Base-by-base conservation (phyloP, 2,888 invertebrate species). In the Chrysotoxum bicinctum region DNA sequence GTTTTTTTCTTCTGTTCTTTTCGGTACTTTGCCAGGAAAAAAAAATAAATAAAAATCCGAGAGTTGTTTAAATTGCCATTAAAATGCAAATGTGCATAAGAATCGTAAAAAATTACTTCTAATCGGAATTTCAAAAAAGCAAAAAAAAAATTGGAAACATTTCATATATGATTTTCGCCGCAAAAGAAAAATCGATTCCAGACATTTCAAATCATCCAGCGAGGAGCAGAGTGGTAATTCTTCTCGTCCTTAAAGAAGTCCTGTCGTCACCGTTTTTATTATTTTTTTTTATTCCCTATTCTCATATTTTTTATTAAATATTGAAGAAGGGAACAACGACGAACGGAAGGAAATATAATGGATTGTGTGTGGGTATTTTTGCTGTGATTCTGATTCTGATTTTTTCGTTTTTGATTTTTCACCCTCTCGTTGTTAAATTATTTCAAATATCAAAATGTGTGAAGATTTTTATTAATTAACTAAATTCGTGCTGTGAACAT, bases 141-240 rank as follows among this genome's bases (percentile, higher is more conserved):
- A 54, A 76, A 40, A 10, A 32, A 56, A 37, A 35, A 58, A 58
- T 21, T 56, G 19, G 48, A 66, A 66, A 35, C 48, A 66, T 35
- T 64, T 79, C 69, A 45, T 75, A 37, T 66, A 60, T 45, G 52
- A 45, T 62, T 76, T 77, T 82, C 60, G 81, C 80, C 85, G 76
- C 80, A 81, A 85, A 76, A 78, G 70, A 79, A 85, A 85, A 85
- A 85, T 85, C 85, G 85, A 85, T 85, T 80, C 81, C 85, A 85
- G 81, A 85, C 85, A 81, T 80, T 84, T 85, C 81, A 85, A 62
- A 81, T 77, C 68, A 50, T 14, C 69, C 45, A 64, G 58, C 35
- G 21, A 58, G 58, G 64, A 76, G 76, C 75, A 72, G 79, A 50
- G 66, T 79, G 79, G 83, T 75, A 72, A 37, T 80, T 75, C 56